These are phyloP conservation scores for Vimba vimba DNA, from an alignment of 2,113 vertebrate species.

Conservation along the genomic window DNA sequence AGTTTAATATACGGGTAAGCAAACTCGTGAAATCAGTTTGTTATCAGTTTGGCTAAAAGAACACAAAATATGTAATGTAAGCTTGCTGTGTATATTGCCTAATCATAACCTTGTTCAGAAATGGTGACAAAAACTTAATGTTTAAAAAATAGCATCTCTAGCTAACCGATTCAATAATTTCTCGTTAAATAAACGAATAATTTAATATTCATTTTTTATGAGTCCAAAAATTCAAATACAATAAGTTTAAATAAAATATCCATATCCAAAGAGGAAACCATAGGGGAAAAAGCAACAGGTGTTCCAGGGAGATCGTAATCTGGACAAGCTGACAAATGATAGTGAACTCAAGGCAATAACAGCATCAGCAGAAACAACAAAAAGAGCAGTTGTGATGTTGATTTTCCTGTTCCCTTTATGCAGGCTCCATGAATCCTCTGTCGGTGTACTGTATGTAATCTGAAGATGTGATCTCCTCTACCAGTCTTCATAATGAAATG, in stretches of 20 bases:
- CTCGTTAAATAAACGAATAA: too few relatives aligned
- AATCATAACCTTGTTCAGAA: too few relatives aligned
- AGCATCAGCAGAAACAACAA: conserved; percentile 15
- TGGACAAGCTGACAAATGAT: conserved; percentile 42
- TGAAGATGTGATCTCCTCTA: conserved; percentile 18
- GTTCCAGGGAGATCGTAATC: conserved; percentile 37
- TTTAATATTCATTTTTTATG: too few relatives aligned
- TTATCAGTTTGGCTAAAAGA: too few relatives aligned
- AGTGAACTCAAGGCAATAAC: conserved; percentile 7
- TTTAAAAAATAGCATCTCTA: too few relatives aligned
- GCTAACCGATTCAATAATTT: too few relatives aligned
- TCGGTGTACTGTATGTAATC: background rate
- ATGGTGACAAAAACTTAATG: too few relatives aligned
- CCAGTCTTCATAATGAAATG: background rate
- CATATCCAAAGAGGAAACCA: background rate
- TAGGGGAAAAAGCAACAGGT: background rate
- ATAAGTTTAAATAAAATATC: background rate
- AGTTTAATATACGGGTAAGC: too few relatives aligned
- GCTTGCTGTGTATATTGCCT: too few relatives aligned
- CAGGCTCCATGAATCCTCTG: background rate
- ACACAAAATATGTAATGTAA: too few relatives aligned
- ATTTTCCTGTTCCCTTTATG: conserved; percentile 57
- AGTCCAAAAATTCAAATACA: too few relatives aligned
- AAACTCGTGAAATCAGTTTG: too few relatives aligned
- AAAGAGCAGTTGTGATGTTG: conserved; percentile 20